Percentiles rank a stretch among this genome's conserved stretches.
Conservation (phyloP, 2,797 vertebrate species). For the Cirrhinus mrigala region DNA sequence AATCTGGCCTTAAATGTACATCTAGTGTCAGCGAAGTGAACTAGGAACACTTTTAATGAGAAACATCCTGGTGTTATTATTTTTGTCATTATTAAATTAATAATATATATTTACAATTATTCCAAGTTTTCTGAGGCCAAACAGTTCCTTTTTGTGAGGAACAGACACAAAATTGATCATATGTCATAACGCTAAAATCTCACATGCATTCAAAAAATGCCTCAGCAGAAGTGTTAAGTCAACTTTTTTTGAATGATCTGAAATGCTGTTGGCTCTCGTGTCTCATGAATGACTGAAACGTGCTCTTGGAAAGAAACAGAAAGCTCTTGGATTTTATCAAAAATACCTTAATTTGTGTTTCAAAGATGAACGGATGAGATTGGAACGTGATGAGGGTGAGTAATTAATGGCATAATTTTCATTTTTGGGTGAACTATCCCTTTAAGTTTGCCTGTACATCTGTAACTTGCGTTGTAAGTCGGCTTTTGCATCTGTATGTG, state of each 20-base stretch:
- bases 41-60: not conserved
- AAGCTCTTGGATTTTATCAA: too few relatives aligned
- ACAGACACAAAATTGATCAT: not conserved
- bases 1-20: not conserved
- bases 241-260: not conserved
- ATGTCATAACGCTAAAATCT: not conserved
- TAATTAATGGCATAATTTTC: not conserved
- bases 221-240: not conserved
- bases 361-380: too few relatives aligned
- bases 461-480: not conserved
- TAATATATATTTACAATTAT: not conserved
- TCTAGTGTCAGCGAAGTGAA: not conserved
- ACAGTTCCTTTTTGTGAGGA: not conserved
- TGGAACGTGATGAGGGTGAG: too few relatives aligned
- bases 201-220: not conserved
- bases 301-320: too few relatives aligned
- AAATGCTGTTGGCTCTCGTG: not conserved
- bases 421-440: not conserved
- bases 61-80: not conserved
- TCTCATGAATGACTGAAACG: not conserved
- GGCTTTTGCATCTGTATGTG: conserved; percentile 5
- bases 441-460: not conserved
- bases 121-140: not conserved
- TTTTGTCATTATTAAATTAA: not conserved
- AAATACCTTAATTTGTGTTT: too few relatives aligned